These are phyloP conservation scores for Bos taurus DNA, from an alignment of 2,113 vertebrate genomes.

Conservation along the genomic window DNA sequence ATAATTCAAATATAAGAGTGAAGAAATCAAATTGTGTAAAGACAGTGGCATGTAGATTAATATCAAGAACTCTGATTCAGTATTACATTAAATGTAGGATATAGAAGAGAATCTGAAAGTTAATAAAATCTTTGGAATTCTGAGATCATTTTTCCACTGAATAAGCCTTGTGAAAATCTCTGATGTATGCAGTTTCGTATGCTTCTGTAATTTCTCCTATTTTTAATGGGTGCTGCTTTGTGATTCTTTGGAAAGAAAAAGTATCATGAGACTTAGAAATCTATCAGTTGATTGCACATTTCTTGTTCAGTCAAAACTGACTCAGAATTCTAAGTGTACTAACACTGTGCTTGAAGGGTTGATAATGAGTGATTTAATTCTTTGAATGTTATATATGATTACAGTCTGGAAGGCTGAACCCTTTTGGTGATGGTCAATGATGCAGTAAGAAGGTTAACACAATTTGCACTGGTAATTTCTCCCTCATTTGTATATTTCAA, in stretches of 20 bases:
- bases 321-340: slow-evolving; percentile 48
- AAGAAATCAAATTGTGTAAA: background rate
- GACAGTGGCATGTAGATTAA: background rate
- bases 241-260: slow-evolving; percentile 47
- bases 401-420: slow-evolving; percentile 43
- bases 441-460: slow-evolving; percentile 33
- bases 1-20: background rate
- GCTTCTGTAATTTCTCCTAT: slow-evolving; percentile 21
- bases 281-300: slow-evolving; percentile 48
- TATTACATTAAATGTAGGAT: background rate
- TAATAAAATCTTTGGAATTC: background rate
- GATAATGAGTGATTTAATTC: slow-evolving; percentile 45
- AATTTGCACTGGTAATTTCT: slow-evolving; percentile 50
- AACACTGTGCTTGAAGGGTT: slow-evolving; percentile 31
- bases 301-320: slow-evolving; percentile 37
- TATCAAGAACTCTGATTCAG: background rate
- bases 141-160: background rate
- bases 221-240: slow-evolving; percentile 45
- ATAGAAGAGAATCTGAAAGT: background rate
- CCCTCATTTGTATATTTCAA: background rate
- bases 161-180: background rate
- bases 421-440: slow-evolving; percentile 37
- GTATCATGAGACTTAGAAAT: slow-evolving; percentile 41
- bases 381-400: slow-evolving; percentile 50
- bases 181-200: background rate